These are phyloP conservation scores for Centropus unirufus DNA, from an alignment of 2,113 vertebrate species.

Conservation along the genomic window DNA sequence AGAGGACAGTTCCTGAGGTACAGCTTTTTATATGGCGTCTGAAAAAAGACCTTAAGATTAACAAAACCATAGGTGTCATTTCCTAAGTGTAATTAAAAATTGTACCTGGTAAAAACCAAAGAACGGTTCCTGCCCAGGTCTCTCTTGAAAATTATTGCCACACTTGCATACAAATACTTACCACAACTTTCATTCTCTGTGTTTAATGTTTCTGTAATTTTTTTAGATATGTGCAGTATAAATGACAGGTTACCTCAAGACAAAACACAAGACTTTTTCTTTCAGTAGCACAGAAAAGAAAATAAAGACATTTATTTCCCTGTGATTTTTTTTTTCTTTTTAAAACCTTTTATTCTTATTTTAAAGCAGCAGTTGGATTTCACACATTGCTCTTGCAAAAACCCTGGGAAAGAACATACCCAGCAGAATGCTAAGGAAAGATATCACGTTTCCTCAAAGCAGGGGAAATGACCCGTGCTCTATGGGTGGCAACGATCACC, in stretches of 20 bases:
- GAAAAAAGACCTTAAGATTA: not conserved
- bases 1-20: not conserved
- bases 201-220: not conserved
- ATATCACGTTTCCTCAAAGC: not conserved
- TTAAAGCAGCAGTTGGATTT: not conserved
- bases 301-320: not conserved
- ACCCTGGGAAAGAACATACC: not conserved
- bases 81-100: not conserved
- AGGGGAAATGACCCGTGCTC: not conserved
- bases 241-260: slow-evolving; percentile 3
- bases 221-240: not conserved
- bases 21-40: not conserved
- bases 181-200: not conserved
- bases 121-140: not conserved
- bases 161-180: not conserved
- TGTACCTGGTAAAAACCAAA: not conserved
- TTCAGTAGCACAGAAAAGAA: not conserved
- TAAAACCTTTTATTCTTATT: not conserved
- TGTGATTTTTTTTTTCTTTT: not conserved
- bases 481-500: not conserved
- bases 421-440: not conserved
- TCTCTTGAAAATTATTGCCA: not conserved
- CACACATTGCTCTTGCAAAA: not conserved
- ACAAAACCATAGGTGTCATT: not conserved
- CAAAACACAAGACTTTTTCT: not conserved